Evolutionary conservation across 2,113 vertebrate species (phyloP), one percentile per base, ranked within the genome.

Genomic region (Arvicanthis niloticus): DNA sequence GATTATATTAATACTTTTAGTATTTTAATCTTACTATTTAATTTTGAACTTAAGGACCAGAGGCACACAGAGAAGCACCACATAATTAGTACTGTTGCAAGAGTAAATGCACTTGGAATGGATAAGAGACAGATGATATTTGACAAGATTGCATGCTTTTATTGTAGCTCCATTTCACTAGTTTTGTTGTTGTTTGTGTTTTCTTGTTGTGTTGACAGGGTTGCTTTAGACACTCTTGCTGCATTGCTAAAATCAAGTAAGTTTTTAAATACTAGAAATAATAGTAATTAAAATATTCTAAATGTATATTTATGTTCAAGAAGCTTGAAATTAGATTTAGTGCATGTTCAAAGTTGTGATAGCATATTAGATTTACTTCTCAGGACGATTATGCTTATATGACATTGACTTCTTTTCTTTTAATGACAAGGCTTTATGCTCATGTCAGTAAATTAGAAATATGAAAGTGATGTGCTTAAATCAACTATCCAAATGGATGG

Each of bases 211-310:
- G 96, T 99, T 98, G 98, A 98, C 99, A 99, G 99, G 98, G 99
- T 99, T 97, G 98, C 99, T 98, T 99, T 99, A 99, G 99, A 99
- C 97, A 99, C 99, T 96, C 99, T 99, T 97, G 99, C 99, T 98
- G 99, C 99, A 73, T 99, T 99, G 98, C 99, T 99, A 98, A 99
- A 99, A 99, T 99, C 99, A 98, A 99, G 99, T 99, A 99, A 99
- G 99, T 99, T 97, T 97, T 98, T 97, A 80, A 97, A 95, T 98
- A 97, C 72, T 97, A 97, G 95, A 98, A 97, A 97, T 95, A 97
- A 89, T 98, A 96, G 53, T 96, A 86, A 97, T 90, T 95, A 58
- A 42, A 96, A 76, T 92, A 91, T 93, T 97, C n/a, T 97, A 40
- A 91, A 76, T 95, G 45, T 62, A 48, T 86, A 24, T 87, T 51